Percentiles rank a stretch among this genome's conserved stretches.
Conservation (phyloP, 64 coral and sea anemone species). For the Catalaphyllia jardinei region DNA sequence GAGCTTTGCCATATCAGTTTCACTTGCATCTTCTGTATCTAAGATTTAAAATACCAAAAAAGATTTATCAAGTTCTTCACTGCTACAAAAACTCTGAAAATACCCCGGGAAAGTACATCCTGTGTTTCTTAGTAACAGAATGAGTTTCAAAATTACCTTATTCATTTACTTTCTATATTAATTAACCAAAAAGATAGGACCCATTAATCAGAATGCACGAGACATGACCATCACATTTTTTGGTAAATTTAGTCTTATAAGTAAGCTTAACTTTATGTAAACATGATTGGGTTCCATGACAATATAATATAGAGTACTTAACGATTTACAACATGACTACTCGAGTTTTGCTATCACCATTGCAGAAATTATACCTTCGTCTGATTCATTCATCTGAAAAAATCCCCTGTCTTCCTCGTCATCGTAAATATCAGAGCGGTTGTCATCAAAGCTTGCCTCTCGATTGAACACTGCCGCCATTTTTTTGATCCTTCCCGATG, state of each 20-base stretch:
- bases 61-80: background rate
- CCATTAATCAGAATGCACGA: background rate
- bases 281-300: background rate
- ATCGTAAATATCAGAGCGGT: constrained; percentile 84
- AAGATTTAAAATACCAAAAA: background rate
- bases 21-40: constrained; percentile 99
- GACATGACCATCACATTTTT: background rate
- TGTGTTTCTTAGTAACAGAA: background rate
- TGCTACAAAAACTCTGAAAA: too few relatives aligned
- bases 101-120: too few relatives aligned
- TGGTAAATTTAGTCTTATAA: background rate
- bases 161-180: background rate
- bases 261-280: constrained; percentile 11
- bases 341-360: background rate
- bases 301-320: background rate
- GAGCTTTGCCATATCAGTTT: constrained; percentile 99
- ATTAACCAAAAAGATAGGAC: background rate
- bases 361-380: constrained; percentile 75
- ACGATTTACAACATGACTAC: background rate
- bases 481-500: constrained; percentile 66
- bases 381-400: constrained; percentile 93
- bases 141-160: background rate
- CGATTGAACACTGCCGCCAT: constrained; percentile 96
- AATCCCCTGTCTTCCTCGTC: constrained; percentile 98
- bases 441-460: constrained; percentile 96